These are phyloP conservation scores for Centropus bengalensis DNA, from an alignment of 2,113 vertebrate species.

Conservation along the genomic window DNA sequence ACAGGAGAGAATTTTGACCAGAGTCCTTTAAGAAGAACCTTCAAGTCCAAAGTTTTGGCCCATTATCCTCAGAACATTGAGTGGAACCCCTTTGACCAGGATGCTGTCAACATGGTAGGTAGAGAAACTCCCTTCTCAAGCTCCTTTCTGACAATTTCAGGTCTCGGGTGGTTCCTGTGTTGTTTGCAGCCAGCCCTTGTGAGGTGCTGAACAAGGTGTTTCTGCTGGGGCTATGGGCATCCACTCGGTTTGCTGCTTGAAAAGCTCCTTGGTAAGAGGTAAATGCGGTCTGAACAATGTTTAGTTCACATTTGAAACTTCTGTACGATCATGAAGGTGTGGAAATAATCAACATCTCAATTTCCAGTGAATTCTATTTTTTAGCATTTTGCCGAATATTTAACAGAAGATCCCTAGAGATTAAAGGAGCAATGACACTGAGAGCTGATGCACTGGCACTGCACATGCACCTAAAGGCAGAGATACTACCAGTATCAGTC, in stretches of 20 bases:
- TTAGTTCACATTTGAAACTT: neutral
- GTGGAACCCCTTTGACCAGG: slow-evolving; percentile 94
- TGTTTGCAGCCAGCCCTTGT: neutral
- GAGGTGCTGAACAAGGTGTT: neutral
- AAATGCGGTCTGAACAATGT: neutral
- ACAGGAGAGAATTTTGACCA: slow-evolving; percentile 96
- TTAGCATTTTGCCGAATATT: neutral
- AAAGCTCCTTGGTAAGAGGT: neutral
- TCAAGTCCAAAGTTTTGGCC: slow-evolving; percentile 95
- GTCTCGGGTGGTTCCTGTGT: rapidly evolving
- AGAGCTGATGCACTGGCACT: neutral
- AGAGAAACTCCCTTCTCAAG: neutral
- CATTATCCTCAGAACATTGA: slow-evolving; percentile 95
- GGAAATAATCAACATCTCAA: neutral
- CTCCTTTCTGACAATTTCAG: neutral
- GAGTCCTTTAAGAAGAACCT: slow-evolving; percentile 93
- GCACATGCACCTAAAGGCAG: neutral
- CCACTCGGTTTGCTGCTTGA: neutral
- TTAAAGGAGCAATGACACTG: neutral
- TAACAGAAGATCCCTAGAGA: neutral
- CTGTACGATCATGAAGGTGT: neutral
- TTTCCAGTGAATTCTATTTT: neutral
- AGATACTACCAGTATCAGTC: neutral
- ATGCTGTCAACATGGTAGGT: slow-evolving; percentile 97
- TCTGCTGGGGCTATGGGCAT: neutral